Evolutionary conservation across 2,888 invertebrate genomes (phyloP).

Genomic region (Chrysina gloriosa): DNA sequence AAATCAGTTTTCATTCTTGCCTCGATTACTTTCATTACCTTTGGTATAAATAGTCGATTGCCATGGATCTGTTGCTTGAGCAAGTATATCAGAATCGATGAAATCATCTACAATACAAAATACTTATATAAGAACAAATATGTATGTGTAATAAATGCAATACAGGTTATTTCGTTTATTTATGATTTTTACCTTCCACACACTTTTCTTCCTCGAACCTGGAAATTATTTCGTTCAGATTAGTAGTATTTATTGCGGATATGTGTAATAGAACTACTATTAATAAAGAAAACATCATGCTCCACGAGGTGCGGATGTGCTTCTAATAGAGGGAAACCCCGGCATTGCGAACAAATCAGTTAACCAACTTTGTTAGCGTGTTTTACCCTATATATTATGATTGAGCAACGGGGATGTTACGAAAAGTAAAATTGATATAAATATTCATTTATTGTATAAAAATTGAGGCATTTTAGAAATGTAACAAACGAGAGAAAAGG

Average conservation of each 20-base stretch:
- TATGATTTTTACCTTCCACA: constrained; percentile 31
- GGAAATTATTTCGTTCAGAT: constrained; percentile 6
- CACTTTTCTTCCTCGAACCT: constrained; percentile 39
- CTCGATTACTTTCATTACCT: not conserved
- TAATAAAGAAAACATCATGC: not conserved
- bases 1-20: not conserved
- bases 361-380: too few species aligned
- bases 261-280: not conserved
- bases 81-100: constrained; percentile 19
- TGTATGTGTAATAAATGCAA: not conserved
- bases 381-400: too few species aligned
- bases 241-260: not conserved
- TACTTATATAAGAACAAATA: not conserved
- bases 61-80: constrained; percentile 6
- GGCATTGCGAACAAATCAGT: too few species aligned
- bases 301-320: too few species aligned
- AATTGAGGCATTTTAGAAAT: too few species aligned
- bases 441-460: too few species aligned
- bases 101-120: constrained; percentile 14
- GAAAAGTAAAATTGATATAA: too few species aligned
- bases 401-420: too few species aligned
- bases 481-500: too few species aligned
- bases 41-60: constrained; percentile 1
- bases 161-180: not conserved
- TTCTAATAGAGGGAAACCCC: too few species aligned